phyloP scores from a whole-genome alignment of 1,140 invertebrate genomes.

The Drosophila nebulosa region DNA sequence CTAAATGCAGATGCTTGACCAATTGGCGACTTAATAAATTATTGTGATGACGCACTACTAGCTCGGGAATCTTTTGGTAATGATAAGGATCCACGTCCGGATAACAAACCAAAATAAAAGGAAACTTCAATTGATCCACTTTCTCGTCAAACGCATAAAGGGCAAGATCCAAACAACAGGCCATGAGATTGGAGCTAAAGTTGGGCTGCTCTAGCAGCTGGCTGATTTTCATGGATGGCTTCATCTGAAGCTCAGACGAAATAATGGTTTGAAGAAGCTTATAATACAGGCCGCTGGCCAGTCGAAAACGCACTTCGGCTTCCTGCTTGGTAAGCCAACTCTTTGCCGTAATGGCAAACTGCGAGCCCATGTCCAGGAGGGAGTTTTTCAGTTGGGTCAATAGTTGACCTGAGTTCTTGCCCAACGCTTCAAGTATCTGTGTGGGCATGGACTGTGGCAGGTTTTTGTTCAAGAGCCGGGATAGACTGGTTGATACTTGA shows the following conservation, averaged over 20 bases:
- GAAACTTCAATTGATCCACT: slow-evolving; percentile 87
- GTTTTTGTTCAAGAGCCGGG: neutral
- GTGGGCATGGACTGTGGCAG: slow-evolving; percentile 27
- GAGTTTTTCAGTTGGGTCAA: slow-evolving; percentile 6
- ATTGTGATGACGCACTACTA: slow-evolving; percentile 92
- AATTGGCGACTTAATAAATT: slow-evolving; percentile 94
- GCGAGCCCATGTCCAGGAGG: slow-evolving; percentile 12
- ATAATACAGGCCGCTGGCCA: slow-evolving; percentile 86
- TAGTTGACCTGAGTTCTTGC: neutral
- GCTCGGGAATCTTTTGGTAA: slow-evolving; percentile 98
- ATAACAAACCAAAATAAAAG: slow-evolving; percentile 93
- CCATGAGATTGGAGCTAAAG: slow-evolving; percentile 93
- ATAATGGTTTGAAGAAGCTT: slow-evolving; percentile 94
- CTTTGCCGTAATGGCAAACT: neutral
- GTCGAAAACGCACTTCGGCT: slow-evolving; percentile 4
- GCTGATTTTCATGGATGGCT: slow-evolving; percentile 85
- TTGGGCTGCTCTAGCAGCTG: slow-evolving; percentile 84
- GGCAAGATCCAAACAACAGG: slow-evolving; percentile 95
- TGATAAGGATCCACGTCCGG: slow-evolving; percentile 89
- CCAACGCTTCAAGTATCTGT: slow-evolving; percentile 11
- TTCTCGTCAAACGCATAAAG: slow-evolving; percentile 91
- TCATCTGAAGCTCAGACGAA: slow-evolving; percentile 88
- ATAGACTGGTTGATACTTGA: slow-evolving; percentile 10
- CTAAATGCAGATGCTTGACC: slow-evolving; percentile 96
- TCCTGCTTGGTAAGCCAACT: neutral